Evolutionary conservation across 2,888 invertebrate species (phyloP).

Genomic region (Latrodectus elegans): DNA sequence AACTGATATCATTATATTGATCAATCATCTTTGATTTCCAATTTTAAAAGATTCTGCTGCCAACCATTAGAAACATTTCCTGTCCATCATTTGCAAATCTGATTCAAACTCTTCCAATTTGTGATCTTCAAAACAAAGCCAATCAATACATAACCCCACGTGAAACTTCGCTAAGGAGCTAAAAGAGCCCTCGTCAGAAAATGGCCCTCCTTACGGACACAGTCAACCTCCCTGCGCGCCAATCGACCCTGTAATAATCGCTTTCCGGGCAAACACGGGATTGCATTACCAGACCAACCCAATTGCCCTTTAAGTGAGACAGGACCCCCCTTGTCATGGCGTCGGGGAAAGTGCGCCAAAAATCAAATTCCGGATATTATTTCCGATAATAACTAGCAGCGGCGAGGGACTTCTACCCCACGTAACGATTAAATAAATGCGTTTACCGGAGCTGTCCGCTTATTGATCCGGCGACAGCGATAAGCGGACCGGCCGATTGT

Average conservation of each 20-base stretch:
- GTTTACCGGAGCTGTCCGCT: constrained; percentile 44
- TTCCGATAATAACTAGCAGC: constrained; percentile 34
- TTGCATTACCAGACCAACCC: background rate
- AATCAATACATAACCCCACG: no score
- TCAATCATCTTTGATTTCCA: no score
- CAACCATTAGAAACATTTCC: no score
- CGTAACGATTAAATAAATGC: constrained; percentile 41
- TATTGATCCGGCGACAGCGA: constrained; percentile 45
- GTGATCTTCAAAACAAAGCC: no score
- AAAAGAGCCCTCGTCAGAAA: background rate
- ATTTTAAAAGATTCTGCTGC: no score
- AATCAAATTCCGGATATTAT: constrained; percentile 33
- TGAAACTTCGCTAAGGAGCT: no score
- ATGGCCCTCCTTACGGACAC: background rate
- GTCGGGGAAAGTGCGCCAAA: constrained; percentile 3
- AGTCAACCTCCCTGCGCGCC: background rate
- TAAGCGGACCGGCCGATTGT: constrained; percentile 22
- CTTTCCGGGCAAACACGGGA: background rate
- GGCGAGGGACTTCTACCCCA: background rate
- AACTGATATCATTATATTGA: no score
- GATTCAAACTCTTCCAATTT: no score
- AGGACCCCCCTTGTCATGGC: constrained; percentile 1
- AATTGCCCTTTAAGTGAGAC: background rate
- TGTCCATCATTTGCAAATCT: no score
- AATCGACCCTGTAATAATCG: background rate